These are phyloP conservation scores for Australoheros scitulus DNA, from an alignment of 2,113 vertebrate genomes.

Conservation along the genomic window DNA sequence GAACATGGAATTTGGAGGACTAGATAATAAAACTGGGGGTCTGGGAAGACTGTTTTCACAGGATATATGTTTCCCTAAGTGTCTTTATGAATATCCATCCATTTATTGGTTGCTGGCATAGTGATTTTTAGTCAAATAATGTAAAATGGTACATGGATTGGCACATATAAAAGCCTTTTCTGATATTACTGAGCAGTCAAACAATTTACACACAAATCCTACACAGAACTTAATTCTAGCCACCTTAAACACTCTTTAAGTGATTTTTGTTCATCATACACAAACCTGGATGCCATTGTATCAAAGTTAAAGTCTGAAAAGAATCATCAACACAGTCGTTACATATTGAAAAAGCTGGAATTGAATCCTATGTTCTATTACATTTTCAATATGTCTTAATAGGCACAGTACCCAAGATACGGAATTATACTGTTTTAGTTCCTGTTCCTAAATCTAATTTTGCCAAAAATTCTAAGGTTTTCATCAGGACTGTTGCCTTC, in stretches of 20 bases:
- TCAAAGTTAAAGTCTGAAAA: no score
- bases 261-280: neutral
- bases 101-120: neutral
- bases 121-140: neutral
- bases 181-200: neutral
- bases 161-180: neutral
- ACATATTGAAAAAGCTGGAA: no score
- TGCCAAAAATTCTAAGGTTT: no score
- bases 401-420: no score
- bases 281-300: neutral
- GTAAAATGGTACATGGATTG: neutral
- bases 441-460: no score
- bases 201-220: neutral
- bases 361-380: no score
- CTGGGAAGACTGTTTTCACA: neutral
- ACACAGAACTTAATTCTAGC: neutral
- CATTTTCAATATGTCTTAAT: no score
- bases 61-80: neutral
- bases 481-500: no score
- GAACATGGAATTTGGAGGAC: neutral
- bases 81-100: no score
- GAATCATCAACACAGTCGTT: no score
- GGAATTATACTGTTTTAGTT: no score
- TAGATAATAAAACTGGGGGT: slow-evolving; percentile 11
- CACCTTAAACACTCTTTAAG: neutral